Evolutionary conservation across 2,797 vertebrate species (phyloP).

Genomic region (Delichon dasypus): DNA sequence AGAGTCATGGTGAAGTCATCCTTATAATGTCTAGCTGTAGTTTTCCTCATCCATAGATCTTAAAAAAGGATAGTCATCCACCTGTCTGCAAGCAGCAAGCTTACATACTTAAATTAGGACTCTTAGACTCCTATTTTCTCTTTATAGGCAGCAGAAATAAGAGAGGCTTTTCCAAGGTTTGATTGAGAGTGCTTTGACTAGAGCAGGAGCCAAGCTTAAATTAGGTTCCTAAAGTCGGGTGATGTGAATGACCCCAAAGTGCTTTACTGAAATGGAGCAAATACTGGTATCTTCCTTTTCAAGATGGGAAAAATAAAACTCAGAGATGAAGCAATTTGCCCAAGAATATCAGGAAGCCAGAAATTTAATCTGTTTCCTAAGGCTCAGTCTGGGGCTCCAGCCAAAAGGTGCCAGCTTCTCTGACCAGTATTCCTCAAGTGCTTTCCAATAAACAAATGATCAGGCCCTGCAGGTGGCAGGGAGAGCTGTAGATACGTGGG

Average conservation of each 20-base stretch:
- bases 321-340: slow-evolving; percentile 6
- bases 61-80: background rate
- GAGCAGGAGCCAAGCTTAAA: slow-evolving; percentile 17
- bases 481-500: background rate
- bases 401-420: slow-evolving; percentile 9
- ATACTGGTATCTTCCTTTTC: background rate
- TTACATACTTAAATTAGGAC: slow-evolving; percentile 24
- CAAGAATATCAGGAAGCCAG: background rate
- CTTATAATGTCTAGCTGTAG: background rate
- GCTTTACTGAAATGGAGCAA: background rate
- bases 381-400: background rate
- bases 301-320: slow-evolving; percentile 23
- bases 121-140: background rate
- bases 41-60: background rate
- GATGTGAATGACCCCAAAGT: slow-evolving; percentile 7
- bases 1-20: slow-evolving; percentile 14
- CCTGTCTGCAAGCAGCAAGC: background rate
- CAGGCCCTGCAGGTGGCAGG: background rate
- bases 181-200: slow-evolving; percentile 1
- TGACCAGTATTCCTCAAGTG: background rate
- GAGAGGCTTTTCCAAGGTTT: background rate
- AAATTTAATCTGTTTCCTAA: background rate
- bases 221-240: slow-evolving; percentile 20
- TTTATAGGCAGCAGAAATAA: background rate
- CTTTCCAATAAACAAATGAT: slow-evolving; percentile 40